A percentile compares a stretch with the other conserved stretches of the same genome.
These are phyloP conservation scores for Arothron firmamentum DNA, from an alignment of 2,113 vertebrate species.

Conservation along the genomic window DNA sequence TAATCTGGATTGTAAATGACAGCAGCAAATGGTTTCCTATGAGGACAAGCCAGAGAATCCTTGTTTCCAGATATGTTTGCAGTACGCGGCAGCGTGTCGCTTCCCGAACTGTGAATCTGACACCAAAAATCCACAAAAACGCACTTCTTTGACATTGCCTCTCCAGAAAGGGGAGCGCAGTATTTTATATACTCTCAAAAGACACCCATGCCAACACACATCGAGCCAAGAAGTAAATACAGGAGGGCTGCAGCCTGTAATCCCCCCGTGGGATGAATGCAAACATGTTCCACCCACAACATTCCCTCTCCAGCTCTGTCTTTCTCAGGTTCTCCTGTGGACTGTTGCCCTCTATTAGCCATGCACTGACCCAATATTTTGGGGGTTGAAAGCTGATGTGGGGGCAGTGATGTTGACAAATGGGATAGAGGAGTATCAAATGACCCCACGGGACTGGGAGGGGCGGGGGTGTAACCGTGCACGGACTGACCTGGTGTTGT, in stretches of 20 bases:
- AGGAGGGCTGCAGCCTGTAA: background rate
- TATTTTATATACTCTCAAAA: background rate
- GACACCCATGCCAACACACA: background rate
- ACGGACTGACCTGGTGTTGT: conserved; percentile 55
- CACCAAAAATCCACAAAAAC: background rate
- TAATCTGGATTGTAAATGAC: too few species aligned
- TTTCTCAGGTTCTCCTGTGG: conserved; percentile 19
- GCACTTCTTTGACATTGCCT: background rate
- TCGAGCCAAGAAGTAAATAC: background rate
- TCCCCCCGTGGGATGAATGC: conserved; percentile 11
- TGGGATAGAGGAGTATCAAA: conserved; percentile 59
- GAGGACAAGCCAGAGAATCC: too few species aligned
- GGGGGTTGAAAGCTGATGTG: conserved; percentile 21
- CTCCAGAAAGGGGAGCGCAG: background rate
- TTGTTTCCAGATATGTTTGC: too few species aligned
- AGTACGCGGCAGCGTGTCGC: too few species aligned
- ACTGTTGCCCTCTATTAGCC: conserved; percentile 54
- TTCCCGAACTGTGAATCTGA: too few species aligned
- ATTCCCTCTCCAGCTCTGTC: conserved; percentile 3
- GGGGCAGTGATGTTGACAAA: conserved; percentile 63
- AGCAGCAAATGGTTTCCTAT: too few species aligned
- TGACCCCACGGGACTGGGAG: conserved; percentile 52
- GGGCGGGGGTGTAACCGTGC: conserved; percentile 3
- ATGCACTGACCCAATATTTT: conserved; percentile 61
- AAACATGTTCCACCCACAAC: conserved; percentile 20